phyloP scores from a whole-genome alignment of 2,888 invertebrate species.

The Euphydryas editha region DNA sequence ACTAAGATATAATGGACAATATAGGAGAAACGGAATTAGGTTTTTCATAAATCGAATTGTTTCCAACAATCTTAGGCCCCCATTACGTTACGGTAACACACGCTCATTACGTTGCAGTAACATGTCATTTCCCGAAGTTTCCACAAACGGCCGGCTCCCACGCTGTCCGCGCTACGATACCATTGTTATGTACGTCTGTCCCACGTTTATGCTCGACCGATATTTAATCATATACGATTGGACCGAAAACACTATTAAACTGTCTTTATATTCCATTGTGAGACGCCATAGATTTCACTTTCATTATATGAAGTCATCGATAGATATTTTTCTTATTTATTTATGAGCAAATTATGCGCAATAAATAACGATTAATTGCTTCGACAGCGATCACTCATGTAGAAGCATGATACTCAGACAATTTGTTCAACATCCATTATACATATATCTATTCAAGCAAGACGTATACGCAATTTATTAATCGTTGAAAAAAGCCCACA shows the following conservation, averaged over 20 bases:
- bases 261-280: neutral
- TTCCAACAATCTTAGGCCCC: neutral
- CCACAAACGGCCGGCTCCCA: constrained; percentile 60
- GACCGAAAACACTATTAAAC: neutral
- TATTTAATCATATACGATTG: constrained; percentile 6
- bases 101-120: constrained; percentile 42
- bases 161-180: constrained; percentile 45
- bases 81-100: constrained; percentile 13
- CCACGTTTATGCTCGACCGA: constrained; percentile 41
- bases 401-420: neutral
- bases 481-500: constrained; percentile 28
- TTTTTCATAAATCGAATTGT: neutral
- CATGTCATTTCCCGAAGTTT: constrained; percentile 58
- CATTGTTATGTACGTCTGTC: constrained; percentile 36
- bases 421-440: constrained; percentile 14
- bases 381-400: constrained; percentile 2
- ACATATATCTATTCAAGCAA: constrained; percentile 24
- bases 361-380: neutral
- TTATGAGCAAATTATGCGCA: neutral
- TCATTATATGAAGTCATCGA: neutral
- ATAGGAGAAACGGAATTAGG: no score
- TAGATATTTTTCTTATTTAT: neutral
- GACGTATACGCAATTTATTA: constrained; percentile 29
- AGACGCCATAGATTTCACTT: neutral
- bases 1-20: no score